Evolutionary conservation across 2,797 vertebrate species (phyloP).

Genomic region (Microcaecilia unicolor): DNA sequence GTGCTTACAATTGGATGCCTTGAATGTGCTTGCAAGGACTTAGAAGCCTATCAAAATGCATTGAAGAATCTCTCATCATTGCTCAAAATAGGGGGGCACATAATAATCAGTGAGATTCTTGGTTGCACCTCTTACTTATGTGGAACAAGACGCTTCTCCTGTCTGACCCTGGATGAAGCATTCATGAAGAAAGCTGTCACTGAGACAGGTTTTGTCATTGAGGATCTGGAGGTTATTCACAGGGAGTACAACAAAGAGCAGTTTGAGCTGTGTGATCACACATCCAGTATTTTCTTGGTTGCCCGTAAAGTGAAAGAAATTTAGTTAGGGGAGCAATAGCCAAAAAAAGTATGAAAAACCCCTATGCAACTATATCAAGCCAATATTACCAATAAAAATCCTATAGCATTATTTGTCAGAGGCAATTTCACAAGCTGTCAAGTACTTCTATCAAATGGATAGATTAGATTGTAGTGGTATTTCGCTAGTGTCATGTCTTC

Average conservation of each 20-base stretch:
- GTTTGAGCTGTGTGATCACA: neutral
- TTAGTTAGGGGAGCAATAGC: too few relatives aligned
- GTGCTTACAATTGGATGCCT: conserved; percentile 40
- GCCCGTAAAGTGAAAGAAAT: conserved; percentile 5
- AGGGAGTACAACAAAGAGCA: neutral
- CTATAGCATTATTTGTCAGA: too few relatives aligned
- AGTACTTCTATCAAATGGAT: too few relatives aligned
- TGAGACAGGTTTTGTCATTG: conserved; percentile 10
- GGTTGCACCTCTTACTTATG: conserved; percentile 31
- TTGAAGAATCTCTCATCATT: conserved; percentile 30
- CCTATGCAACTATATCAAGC: too few relatives aligned
- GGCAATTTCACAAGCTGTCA: too few relatives aligned
- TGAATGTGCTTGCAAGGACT: conserved; percentile 39
- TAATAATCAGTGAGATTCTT: conserved; percentile 30
- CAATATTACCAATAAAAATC: too few relatives aligned
- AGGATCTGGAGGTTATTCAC: conserved; percentile 16
- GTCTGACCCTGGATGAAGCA: conserved; percentile 14
- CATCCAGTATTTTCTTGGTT: conserved; percentile 3
- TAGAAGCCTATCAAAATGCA: conserved; percentile 11
- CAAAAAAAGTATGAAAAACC: too few relatives aligned
- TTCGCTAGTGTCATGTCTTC: too few relatives aligned
- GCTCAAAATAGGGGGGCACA: conserved; percentile 34
- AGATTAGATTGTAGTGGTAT: too few relatives aligned
- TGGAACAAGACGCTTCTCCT: conserved; percentile 23
- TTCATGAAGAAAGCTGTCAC: conserved; percentile 16